Percentiles rank a stretch among this genome's conserved stretches.
Conservation (phyloP, 2,888 invertebrate genomes). For the Euzetes globulus region DNA sequence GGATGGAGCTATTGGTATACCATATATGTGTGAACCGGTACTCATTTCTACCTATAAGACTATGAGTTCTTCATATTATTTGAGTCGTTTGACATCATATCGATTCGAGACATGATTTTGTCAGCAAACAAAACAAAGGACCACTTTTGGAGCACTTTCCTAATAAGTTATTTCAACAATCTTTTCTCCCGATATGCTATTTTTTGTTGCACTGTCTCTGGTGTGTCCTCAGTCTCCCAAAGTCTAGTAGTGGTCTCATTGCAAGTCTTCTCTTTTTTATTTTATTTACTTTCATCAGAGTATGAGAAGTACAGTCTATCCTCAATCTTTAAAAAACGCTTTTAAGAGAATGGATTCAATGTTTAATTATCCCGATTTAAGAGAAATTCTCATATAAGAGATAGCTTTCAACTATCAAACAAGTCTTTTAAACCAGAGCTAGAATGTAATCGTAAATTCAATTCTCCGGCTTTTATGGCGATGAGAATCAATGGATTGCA, state of each 20-base stretch:
- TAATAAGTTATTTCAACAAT: slow-evolving; percentile 14
- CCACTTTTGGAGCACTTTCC: slow-evolving; percentile 12
- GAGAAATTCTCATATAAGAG: too few relatives aligned
- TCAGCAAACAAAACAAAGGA: slow-evolving; percentile 12
- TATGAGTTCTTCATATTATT: not conserved
- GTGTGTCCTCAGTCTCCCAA: not conserved
- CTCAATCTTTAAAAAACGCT: too few relatives aligned
- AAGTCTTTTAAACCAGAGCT: too few relatives aligned
- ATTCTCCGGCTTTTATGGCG: not conserved
- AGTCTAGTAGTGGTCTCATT: too few relatives aligned
- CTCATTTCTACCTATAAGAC: not conserved
- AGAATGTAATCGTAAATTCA: not conserved
- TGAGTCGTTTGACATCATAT: not conserved
- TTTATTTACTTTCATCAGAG: not conserved
- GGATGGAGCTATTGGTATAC: not conserved
- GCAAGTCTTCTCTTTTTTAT: not conserved
- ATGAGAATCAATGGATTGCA: not conserved
- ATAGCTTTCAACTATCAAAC: too few relatives aligned
- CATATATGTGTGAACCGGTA: not conserved
- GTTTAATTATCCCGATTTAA: too few relatives aligned
- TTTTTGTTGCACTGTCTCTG: not conserved
- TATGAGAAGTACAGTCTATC: too few relatives aligned
- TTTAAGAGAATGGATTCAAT: too few relatives aligned
- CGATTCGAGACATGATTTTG: not conserved
- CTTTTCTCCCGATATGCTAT: not conserved